Percentiles rank a stretch among this genome's conserved stretches.
These are phyloP conservation scores for Stigmatopora argus DNA, from an alignment of 2,113 vertebrate genomes.

Conservation along the genomic window DNA sequence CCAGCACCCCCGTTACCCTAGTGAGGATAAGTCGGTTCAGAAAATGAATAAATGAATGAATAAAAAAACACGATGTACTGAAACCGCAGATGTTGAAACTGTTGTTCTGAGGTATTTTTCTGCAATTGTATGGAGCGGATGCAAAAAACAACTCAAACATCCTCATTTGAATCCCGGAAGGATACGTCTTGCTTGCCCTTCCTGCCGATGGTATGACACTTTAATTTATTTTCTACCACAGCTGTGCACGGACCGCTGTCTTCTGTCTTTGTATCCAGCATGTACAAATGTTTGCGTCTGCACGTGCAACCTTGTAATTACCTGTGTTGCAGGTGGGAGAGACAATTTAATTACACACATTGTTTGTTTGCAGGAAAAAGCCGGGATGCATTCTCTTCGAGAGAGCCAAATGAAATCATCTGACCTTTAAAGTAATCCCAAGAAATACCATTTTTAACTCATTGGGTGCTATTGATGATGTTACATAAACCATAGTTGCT, in stretches of 20 bases:
- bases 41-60: not conserved
- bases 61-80: too few species aligned
- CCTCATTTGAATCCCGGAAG: not conserved
- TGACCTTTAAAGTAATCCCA: not conserved
- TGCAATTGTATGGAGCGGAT: not conserved
- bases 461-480: not conserved
- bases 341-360: slow-evolving; percentile 2
- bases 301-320: not conserved
- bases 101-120: not conserved
- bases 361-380: not conserved
- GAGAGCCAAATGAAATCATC: not conserved
- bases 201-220: not conserved
- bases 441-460: not conserved
- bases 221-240: not conserved
- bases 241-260: not conserved
- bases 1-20: too few species aligned
- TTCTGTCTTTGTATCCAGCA: not conserved
- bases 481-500: too few species aligned
- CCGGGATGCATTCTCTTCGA: not conserved
- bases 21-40: too few species aligned
- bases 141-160: not conserved
- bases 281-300: not conserved
- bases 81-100: not conserved
- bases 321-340: slow-evolving; percentile 1
- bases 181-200: slow-evolving; percentile 2